Conservation (phyloP, 2,888 invertebrate species). For the Drosophila koepferae region DNA sequence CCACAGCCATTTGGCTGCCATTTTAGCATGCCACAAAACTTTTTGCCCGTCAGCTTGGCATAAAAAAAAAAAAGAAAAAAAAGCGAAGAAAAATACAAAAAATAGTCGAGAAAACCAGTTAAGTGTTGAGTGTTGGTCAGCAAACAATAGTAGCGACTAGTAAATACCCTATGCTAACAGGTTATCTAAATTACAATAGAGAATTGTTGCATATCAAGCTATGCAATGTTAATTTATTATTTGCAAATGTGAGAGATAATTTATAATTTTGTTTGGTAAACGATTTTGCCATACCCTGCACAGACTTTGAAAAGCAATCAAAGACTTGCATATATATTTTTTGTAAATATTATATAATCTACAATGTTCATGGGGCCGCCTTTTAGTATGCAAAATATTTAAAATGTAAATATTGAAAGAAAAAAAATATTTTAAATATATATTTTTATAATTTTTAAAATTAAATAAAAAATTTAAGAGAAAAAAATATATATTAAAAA, state of each 20-base stretch:
- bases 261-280: background rate
- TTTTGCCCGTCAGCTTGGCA: conserved; percentile 34
- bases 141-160: background rate
- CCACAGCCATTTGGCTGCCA: conserved; percentile 57
- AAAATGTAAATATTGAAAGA: no score
- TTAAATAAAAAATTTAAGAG: no score
- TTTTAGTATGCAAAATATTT: no score
- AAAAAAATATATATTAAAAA: no score
- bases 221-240: background rate
- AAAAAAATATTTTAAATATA: no score
- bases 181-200: no score
- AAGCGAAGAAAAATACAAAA: background rate
- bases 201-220: background rate
- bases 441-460: no score
- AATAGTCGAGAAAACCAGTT: conserved; percentile 6
- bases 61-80: background rate
- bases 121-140: background rate
- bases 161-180: background rate
- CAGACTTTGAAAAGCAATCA: no score
- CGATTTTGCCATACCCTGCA: background rate
- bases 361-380: no score
- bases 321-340: no score
- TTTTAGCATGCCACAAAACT: conserved; percentile 55
- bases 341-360: no score
- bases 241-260: background rate